These are phyloP conservation scores for Sorex maritimensis DNA, from an alignment of 2,797 vertebrate species.

Conservation along the genomic window DNA sequence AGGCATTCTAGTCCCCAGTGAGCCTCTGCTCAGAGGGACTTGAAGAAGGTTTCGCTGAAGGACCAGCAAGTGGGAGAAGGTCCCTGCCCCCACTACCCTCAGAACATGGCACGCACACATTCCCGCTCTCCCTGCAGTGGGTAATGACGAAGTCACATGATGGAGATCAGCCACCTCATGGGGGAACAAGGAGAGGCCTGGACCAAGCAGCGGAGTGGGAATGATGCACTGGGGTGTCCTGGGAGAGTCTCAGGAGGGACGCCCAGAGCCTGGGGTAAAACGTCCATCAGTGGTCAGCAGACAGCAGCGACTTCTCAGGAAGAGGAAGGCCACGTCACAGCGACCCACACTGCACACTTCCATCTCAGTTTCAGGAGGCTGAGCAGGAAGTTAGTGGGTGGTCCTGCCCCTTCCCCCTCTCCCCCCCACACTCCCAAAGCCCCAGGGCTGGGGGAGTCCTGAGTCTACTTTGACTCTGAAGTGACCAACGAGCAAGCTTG, in stretches of 20 bases:
- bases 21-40: background rate
- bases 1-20: background rate
- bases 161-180: background rate
- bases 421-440: background rate
- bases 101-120: background rate
- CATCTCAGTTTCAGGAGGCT: background rate
- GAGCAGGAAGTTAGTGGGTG: background rate
- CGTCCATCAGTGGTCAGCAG: background rate
- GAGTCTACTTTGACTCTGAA: background rate
- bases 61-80: background rate
- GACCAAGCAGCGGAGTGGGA: background rate
- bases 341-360: too few relatives aligned
- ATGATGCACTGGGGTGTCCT: background rate
- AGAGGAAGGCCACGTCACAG: background rate
- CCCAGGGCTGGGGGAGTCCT: background rate
- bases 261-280: rapidly evolving
- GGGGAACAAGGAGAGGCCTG: background rate
- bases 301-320: background rate
- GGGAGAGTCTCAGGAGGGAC: background rate
- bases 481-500: background rate
- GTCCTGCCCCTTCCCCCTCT: rapidly evolving
- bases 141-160: background rate
- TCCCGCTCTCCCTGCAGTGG: background rate
- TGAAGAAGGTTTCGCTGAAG: background rate
- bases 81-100: background rate